phyloP scores from a whole-genome alignment of 1,140 invertebrate genomes.

The Asbolus verrucosus region DNA sequence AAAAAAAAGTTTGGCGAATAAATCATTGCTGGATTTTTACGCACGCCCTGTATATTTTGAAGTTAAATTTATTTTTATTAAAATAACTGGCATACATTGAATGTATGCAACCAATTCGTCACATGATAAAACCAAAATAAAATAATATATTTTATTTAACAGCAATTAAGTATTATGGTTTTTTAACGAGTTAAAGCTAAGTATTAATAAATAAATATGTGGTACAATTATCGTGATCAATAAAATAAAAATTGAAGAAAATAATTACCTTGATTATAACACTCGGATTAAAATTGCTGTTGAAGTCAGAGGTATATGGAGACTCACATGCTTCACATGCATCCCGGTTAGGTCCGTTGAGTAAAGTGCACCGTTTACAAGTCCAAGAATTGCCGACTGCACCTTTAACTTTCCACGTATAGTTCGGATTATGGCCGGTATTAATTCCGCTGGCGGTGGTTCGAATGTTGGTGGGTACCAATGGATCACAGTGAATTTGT shows the following conservation, averaged over 20 bases:
- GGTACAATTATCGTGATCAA: too few relatives aligned
- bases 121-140: too few relatives aligned
- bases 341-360: slow-evolving; percentile 75
- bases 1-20: too few relatives aligned
- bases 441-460: slow-evolving; percentile 63
- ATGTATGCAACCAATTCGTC: too few relatives aligned
- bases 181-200: too few relatives aligned
- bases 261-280: slow-evolving; percentile 62
- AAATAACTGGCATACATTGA: too few relatives aligned
- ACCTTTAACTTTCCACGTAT: slow-evolving; percentile 58
- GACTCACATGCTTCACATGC: slow-evolving; percentile 75
- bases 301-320: slow-evolving; percentile 67
- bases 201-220: too few relatives aligned
- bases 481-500: slow-evolving; percentile 56
- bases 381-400: slow-evolving; percentile 75
- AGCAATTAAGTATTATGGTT: too few relatives aligned
- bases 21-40: too few relatives aligned
- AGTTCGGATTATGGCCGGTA: slow-evolving; percentile 47
- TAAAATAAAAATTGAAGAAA: not conserved
- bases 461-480: slow-evolving; percentile 52
- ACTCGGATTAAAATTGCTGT: slow-evolving; percentile 62
- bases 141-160: too few relatives aligned
- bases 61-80: too few relatives aligned
- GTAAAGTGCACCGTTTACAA: slow-evolving; percentile 87
- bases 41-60: too few relatives aligned